Evolutionary conservation across 2,797 vertebrate species (phyloP).

Genomic region (Paedocypris micromegethes): DNA sequence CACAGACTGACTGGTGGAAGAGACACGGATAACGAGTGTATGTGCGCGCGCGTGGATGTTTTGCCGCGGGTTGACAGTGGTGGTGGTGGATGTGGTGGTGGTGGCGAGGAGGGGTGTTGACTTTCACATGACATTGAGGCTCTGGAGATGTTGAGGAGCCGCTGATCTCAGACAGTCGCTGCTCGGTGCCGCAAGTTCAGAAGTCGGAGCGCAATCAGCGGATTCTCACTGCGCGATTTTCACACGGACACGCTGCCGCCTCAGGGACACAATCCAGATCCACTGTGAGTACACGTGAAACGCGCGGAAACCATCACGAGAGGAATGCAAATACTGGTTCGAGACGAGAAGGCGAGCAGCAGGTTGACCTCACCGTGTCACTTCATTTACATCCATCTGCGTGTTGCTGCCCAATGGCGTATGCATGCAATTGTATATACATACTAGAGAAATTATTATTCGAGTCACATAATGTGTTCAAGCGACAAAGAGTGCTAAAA

Average conservation of each 20-base stretch:
- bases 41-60: neutral
- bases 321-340: too few relatives aligned
- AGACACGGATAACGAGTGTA: neutral
- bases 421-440: too few relatives aligned
- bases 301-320: neutral
- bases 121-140: conserved; percentile 83
- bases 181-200: conserved; percentile 70
- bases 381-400: too few relatives aligned
- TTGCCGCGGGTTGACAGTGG: too few relatives aligned
- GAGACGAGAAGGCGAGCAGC: neutral
- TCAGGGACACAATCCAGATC: conserved; percentile 56
- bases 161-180: conserved; percentile 75
- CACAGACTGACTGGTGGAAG: too few relatives aligned
- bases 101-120: conserved; percentile 57
- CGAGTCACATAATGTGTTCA: too few relatives aligned
- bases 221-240: conserved; percentile 62
- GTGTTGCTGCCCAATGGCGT: too few relatives aligned
- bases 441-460: too few relatives aligned
- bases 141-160: conserved; percentile 73
- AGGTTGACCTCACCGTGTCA: too few relatives aligned
- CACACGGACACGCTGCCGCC: conserved; percentile 56
- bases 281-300: conserved; percentile 65
- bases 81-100: conserved; percentile 1
- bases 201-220: conserved; percentile 68
- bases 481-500: too few relatives aligned